phyloP scores from a whole-genome alignment of 53 echinoderm and acorn worm species.

The Zoroaster sp. region DNA sequence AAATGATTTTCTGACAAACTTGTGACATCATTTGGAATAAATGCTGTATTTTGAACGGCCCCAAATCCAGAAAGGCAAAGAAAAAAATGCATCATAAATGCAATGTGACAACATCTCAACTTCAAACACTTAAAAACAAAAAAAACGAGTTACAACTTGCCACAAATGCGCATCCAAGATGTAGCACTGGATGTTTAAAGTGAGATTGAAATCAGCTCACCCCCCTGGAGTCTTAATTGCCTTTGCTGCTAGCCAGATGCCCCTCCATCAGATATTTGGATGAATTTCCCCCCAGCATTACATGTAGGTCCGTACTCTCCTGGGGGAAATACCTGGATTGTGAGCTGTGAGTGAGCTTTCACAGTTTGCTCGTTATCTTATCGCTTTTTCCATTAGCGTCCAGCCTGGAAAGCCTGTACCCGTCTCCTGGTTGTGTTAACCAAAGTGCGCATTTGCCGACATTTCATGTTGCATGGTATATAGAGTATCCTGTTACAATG shows the following conservation, averaged over 20 bases:
- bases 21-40: no score
- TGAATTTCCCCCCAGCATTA: not conserved
- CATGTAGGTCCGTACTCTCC: not conserved
- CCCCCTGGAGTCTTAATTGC: not conserved
- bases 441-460: not conserved
- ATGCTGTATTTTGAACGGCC: no score
- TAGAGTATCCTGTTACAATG: not conserved
- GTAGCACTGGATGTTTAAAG: not conserved
- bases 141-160: no score
- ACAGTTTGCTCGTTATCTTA: not conserved
- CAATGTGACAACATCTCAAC: not conserved
- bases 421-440: not conserved
- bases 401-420: not conserved
- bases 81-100: no score
- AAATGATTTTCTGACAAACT: no score
- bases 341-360: not conserved
- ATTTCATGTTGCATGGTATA: not conserved
- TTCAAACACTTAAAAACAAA: no score
- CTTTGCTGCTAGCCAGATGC: slow-evolving; percentile 10
- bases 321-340: not conserved
- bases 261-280: not conserved
- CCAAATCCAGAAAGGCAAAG: no score
- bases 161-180: not conserved
- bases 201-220: not conserved
- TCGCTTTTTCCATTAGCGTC: not conserved